Conservation (phyloP, 2,888 invertebrate genomes). For the Tiliacea aurago region DNA sequence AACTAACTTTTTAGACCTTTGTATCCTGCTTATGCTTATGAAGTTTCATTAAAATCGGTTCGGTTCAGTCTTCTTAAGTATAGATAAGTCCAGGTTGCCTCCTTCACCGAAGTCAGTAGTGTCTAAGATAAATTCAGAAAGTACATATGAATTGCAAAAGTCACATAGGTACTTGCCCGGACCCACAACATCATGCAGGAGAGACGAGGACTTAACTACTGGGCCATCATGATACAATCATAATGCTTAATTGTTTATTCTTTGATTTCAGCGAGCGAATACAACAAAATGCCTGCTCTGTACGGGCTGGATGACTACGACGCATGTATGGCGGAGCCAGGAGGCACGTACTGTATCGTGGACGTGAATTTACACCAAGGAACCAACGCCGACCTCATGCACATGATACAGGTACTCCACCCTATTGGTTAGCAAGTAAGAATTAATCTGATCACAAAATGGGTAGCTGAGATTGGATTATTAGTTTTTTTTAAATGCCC, state of each 20-base stretch:
- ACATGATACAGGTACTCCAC: conserved; percentile 73
- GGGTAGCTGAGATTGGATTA: too few species aligned
- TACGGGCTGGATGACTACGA: conserved; percentile 81
- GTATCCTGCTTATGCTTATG: too few species aligned
- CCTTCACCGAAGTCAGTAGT: neutral
- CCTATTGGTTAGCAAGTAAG: neutral
- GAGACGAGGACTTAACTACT: fast-evolving
- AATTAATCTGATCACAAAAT: too few species aligned
- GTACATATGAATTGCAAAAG: neutral
- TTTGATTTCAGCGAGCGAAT: conserved; percentile 78
- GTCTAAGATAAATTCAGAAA: neutral
- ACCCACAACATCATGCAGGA: neutral
- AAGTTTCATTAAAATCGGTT: too few species aligned
- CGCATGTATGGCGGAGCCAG: conserved; percentile 74
- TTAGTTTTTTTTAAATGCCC: too few species aligned
- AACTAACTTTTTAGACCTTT: too few species aligned
- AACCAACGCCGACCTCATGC: conserved; percentile 74
- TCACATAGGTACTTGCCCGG: neutral
- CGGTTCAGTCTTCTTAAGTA: too few species aligned
- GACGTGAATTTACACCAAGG: conserved; percentile 75
- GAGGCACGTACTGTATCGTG: conserved; percentile 79
- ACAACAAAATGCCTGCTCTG: conserved; percentile 80
- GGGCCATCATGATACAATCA: neutral
- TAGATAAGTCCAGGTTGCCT: too few species aligned
- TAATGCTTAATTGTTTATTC: neutral